phyloP scores from a whole-genome alignment of 2,888 invertebrate species.

The Dinocampus coccinellae region DNA sequence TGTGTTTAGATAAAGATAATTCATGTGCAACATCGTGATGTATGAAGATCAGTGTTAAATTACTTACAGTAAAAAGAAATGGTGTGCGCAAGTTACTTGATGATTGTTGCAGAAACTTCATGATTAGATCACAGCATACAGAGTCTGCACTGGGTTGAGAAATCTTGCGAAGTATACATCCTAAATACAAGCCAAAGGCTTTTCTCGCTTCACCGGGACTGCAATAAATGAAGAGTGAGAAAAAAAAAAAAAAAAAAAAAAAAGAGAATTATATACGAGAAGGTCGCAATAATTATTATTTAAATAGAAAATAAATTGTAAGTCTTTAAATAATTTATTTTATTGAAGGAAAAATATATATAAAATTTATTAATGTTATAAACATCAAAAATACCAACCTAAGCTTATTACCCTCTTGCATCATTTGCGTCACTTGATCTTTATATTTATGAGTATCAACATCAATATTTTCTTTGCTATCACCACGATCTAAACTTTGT shows the following conservation, averaged over 20 bases:
- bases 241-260: conserved; percentile 45
- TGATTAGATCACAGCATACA: conserved; percentile 74
- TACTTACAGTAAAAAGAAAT: conserved; percentile 73
- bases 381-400: conserved; percentile 71
- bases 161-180: conserved; percentile 79
- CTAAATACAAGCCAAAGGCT: conserved; percentile 83
- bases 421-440: conserved; percentile 73
- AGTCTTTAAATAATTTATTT: conserved; percentile 7
- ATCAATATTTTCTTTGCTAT: conserved; percentile 65
- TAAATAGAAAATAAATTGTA: neutral
- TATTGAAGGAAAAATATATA: conserved; percentile 5
- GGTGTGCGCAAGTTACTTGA: conserved; percentile 81
- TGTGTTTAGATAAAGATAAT: conserved; percentile 29
- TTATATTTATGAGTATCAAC: conserved; percentile 73
- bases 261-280: neutral
- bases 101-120: conserved; percentile 83
- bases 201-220: conserved; percentile 78
- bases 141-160: conserved; percentile 70
- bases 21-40: conserved; percentile 67
- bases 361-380: conserved; percentile 25
- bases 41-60: conserved; percentile 2
- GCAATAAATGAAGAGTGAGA: conserved; percentile 32
- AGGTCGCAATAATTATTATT: conserved; percentile 17
- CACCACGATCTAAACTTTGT: conserved; percentile 64
- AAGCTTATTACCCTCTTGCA: conserved; percentile 76